phyloP scores from a whole-genome alignment of 2,113 vertebrate species.

The Zosterops pallidus region DNA sequence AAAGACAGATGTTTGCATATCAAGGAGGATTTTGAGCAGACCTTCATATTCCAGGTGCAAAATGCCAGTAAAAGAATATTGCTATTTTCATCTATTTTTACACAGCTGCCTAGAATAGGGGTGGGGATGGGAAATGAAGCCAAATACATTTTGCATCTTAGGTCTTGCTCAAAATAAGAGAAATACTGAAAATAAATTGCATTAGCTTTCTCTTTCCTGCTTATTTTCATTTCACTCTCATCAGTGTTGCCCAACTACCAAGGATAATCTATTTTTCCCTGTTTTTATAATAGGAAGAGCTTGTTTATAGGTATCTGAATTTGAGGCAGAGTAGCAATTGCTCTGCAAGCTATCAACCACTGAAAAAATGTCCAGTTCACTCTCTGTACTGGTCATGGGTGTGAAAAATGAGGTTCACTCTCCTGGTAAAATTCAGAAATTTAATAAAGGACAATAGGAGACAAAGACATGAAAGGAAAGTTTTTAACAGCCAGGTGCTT shows the following conservation, averaged over 20 bases:
- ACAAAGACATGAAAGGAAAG: not conserved
- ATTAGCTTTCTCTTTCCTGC: not conserved
- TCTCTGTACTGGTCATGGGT: not conserved
- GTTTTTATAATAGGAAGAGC: not conserved
- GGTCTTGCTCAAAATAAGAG: not conserved
- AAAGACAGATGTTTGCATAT: not conserved
- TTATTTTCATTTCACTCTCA: not conserved
- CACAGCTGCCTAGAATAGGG: not conserved
- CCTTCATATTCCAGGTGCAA: not conserved
- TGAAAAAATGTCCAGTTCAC: not conserved
- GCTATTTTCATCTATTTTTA: not conserved
- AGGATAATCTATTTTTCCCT: not conserved
- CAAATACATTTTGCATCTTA: not conserved
- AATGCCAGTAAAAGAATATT: not conserved
- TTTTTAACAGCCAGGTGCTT: not conserved
- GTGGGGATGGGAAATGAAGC: not conserved
- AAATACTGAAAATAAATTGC: not conserved
- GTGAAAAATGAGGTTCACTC: not conserved
- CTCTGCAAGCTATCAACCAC: not conserved
- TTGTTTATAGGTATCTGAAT: not conserved
- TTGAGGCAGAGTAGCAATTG: not conserved
- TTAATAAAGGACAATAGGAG: not conserved
- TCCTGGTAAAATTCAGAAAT: not conserved
- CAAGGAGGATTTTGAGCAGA: not conserved
- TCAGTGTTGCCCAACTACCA: rapidly evolving